Evolutionary conservation across 1,140 invertebrate genomes (phyloP), one percentile per base, ranked within the genome.

Genomic region (Apis cerana): DNA sequence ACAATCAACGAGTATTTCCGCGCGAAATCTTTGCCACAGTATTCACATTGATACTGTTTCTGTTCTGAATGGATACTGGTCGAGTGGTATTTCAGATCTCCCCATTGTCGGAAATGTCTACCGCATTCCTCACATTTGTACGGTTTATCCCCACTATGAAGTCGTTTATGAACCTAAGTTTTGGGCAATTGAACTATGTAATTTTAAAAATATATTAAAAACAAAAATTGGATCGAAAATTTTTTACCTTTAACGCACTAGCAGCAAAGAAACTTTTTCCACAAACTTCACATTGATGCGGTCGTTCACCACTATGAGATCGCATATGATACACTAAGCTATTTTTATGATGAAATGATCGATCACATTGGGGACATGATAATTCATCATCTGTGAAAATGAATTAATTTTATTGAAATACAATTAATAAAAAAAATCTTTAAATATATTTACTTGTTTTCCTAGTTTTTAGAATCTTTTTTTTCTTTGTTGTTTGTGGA

Each of bases 1-100:
- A 98, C 96, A n/a, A 97, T 97, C n/a, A 98, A 92, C 33, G 98
- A 99, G 91, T 99, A 99, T 84, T 98, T 97, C 23, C 98, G 95
- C 0, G 98, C 98, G 94, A 98, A 98, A 86, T 98, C 97, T 92
- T 98, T 98, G 43, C 97, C 97, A 91, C 98, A 99, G 90, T 97
- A 98, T 91, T 98, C 97, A 90, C 98, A 99, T 89, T 98, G 97
- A 92, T 97, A 98, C 74, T 97, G 96, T 89, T 98, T 97, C 89
- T 95, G 94, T 64, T 96, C 96, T 4, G 97, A 97, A 92, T 99
- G 98, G 75, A 98, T 95, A 7, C 97, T 98, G 2, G 96, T 97
- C 83, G 97, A 97, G 92, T 99, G 98, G 88, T 98, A 97, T 85
- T 98, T 98, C 27, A 99, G 94, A 91, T 99, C 97, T 75, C 98